Percentiles rank a stretch among this genome's conserved stretches.
phyloP scores from a whole-genome alignment of 2,113 vertebrate species.

The Phylloscopus whistleri region DNA sequence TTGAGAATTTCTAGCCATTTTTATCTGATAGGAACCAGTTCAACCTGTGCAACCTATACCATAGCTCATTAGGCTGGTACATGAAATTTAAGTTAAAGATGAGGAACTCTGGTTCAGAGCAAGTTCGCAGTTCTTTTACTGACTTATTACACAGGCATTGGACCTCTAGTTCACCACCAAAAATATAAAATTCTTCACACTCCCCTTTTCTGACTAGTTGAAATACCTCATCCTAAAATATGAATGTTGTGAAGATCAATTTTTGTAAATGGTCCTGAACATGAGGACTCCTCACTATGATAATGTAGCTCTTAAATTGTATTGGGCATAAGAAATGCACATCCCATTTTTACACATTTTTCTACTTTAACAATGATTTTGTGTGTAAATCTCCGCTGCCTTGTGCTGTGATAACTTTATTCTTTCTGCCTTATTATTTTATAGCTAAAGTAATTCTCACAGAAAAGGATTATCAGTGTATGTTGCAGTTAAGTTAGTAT shows the following conservation, averaged over 20 bases:
- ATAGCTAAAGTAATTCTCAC: neutral
- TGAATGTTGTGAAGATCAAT: neutral
- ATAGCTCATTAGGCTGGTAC: neutral
- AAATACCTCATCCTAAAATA: neutral
- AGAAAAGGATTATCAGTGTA: neutral
- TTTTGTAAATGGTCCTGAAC: neutral
- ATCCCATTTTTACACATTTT: neutral
- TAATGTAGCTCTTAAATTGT: neutral
- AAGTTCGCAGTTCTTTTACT: neutral
- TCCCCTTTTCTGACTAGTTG: neutral
- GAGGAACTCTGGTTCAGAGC: neutral
- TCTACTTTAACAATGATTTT: neutral
- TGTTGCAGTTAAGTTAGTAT: neutral
- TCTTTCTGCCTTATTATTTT: neutral
- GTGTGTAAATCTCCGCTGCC: rapidly evolving
- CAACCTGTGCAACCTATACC: neutral
- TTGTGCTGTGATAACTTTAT: neutral
- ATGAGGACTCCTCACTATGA: neutral
- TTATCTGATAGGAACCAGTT: neutral
- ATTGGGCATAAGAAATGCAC: neutral
- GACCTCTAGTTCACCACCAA: neutral
- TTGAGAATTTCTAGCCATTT: neutral
- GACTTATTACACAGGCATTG: neutral
- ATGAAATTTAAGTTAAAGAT: neutral
- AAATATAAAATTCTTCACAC: neutral